Conservation (phyloP, 2,888 invertebrate genomes). For the Chrysotoxum bicinctum region DNA sequence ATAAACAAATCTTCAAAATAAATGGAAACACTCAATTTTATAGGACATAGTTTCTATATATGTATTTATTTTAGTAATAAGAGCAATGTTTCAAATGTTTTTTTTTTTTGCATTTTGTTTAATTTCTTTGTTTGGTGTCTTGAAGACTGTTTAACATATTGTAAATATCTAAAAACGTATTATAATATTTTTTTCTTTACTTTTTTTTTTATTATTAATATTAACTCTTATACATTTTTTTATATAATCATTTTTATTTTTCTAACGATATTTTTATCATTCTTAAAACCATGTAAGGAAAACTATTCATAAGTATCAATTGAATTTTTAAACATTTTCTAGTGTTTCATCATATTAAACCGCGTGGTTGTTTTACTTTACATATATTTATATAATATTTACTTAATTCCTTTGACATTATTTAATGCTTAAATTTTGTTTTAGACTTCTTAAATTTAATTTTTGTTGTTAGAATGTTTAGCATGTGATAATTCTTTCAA, state of each 20-base stretch:
- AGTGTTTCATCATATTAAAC: conserved; percentile 42
- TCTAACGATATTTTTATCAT: conserved; percentile 48
- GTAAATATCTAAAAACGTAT: conserved; percentile 72
- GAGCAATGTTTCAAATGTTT: conserved; percentile 68
- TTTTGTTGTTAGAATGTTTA: conserved; percentile 7
- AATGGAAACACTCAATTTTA: conserved; percentile 9
- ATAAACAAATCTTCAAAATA: background rate
- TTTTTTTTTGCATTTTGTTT: conserved; percentile 51
- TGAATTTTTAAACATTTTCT: conserved; percentile 62
- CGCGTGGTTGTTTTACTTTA: conserved; percentile 11
- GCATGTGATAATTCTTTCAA: conserved; percentile 23
- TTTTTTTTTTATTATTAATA: conserved; percentile 15
- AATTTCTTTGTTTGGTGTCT: conserved; percentile 60
- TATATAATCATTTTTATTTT: conserved; percentile 9
- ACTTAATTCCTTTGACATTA: conserved; percentile 35
- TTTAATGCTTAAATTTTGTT: background rate
- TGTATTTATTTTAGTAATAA: conserved; percentile 68
- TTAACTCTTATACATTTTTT: conserved; percentile 3
- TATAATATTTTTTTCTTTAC: conserved; percentile 44
- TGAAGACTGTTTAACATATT: conserved; percentile 66
- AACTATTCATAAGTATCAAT: conserved; percentile 72
- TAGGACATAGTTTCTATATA: conserved; percentile 66
- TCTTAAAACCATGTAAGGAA: conserved; percentile 67
- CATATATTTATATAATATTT: conserved; percentile 20
- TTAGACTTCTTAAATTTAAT: background rate